These are phyloP conservation scores for Lepetodrilus schrolli DNA, from an alignment of 2,888 invertebrate genomes.

Conservation along the genomic window DNA sequence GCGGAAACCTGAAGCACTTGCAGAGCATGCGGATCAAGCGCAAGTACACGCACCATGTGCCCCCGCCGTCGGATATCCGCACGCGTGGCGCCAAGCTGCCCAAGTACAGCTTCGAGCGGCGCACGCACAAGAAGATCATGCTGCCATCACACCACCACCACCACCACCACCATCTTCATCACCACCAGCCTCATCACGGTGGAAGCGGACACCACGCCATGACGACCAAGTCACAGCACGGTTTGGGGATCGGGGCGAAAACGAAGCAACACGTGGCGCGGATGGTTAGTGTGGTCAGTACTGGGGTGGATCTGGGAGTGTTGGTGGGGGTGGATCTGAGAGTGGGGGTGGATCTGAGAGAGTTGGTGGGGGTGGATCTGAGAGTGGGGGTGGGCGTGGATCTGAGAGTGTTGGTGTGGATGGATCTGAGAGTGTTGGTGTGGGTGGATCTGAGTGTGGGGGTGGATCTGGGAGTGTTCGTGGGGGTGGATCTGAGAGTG, in stretches of 20 bases:
- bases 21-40: slow-evolving; percentile 46
- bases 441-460: too few relatives aligned
- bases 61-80: slow-evolving; percentile 74
- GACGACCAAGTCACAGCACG: not conserved
- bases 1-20: slow-evolving; percentile 28
- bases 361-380: too few relatives aligned
- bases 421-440: too few relatives aligned
- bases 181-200: too few relatives aligned
- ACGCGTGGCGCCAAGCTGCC: slow-evolving; percentile 81
- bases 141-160: slow-evolving; percentile 29
- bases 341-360: too few relatives aligned
- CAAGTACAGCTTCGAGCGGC: slow-evolving; percentile 78
- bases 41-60: slow-evolving; percentile 63
- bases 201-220: not conserved
- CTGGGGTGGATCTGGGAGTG: too few relatives aligned
- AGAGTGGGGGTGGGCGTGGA: too few relatives aligned
- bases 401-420: too few relatives aligned
- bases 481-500: too few relatives aligned
- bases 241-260: not conserved
- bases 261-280: not conserved
- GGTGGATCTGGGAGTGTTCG: too few relatives aligned
- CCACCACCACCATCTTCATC: not conserved
- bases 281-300: too few relatives aligned
- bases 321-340: too few relatives aligned
- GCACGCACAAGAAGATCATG: slow-evolving; percentile 69